Base-by-base conservation (phyloP, 2,888 invertebrate species). In the Andrena praecox region DNA sequence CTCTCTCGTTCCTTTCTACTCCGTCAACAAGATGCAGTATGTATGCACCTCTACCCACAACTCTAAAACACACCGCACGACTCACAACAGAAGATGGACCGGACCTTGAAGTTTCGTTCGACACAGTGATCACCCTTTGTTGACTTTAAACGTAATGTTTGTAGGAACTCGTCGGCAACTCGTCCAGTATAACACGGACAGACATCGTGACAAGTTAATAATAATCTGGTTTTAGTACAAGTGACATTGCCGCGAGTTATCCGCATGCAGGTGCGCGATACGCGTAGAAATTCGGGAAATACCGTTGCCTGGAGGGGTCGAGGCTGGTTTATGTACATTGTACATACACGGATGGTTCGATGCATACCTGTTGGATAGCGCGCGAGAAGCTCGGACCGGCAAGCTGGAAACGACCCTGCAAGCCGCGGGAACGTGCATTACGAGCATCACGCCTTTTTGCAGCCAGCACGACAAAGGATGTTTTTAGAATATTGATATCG, bases 401-500 rank as follows among this genome's bases (percentile, higher is more conserved):
- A 52, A 67, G 70, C 80, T 63, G 70, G 59, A 77, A 73, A 73
- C 70, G 64, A 60, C 72, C 67, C 62, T 60, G 59, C 54, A 48
- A 52, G 79, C 72, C 75, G 63, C 70, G 69, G 12, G 71, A 63
- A 56, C 71, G 71, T 62, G 60, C 60, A 60, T 62, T 69, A 77
- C 77, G 56, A 77, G 84, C 84, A 89, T 87, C 66, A 88, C 86
- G 91, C 90, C 91, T 93, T 92, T 93, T 92, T 90, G 89, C 91
- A 84, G 56, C 86, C 88, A 42, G 74, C 83, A 84, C 89, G 91
- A 93, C 93, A 93, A 93, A 93, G 92, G 90, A 91, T 86, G 92
- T 93, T 93, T 93, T 93, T 93, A 93, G 92, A 92, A 94, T 93
- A 93, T 93, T 93, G 93, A 93, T 93, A 93, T 93, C 92, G 93